These are phyloP conservation scores for Meta bourneti DNA, from an alignment of 2,888 invertebrate species.

Conservation along the genomic window DNA sequence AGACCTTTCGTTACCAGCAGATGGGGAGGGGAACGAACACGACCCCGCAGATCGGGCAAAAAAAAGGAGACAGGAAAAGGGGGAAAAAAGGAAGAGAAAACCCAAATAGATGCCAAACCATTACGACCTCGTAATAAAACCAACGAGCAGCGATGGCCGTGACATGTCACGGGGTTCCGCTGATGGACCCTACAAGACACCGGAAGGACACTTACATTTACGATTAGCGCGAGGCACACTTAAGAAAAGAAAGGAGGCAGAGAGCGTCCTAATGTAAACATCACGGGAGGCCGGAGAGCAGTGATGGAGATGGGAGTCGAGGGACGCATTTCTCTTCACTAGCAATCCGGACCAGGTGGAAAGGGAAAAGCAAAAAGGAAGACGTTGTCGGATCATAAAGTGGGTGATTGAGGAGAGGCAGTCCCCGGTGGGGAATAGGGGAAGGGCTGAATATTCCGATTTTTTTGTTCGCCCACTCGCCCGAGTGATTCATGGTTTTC, in stretches of 20 bases:
- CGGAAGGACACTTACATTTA: conserved; percentile 63
- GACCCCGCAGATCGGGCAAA: neutral
- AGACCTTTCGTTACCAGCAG: neutral
- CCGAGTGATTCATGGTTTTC: conserved; percentile 5
- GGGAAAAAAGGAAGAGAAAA: neutral
- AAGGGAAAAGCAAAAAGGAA: conserved; percentile 14
- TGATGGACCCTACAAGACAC: conserved; percentile 52
- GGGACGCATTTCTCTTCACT: conserved; percentile 71
- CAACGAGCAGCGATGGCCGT: conserved; percentile 29
- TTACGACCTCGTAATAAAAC: conserved; percentile 51
- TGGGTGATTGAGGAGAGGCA: conserved; percentile 52
- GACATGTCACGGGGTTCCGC: conserved; percentile 46
- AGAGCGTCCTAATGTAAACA: conserved; percentile 62
- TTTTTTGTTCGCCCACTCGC: neutral
- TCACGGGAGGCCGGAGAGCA: conserved; percentile 21
- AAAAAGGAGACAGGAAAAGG: neutral
- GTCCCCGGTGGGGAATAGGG: conserved; percentile 30
- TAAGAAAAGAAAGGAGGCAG: neutral
- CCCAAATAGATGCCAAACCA: conserved; percentile 21
- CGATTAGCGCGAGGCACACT: conserved; percentile 56
- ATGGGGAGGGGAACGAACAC: neutral
- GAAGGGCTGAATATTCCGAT: conserved; percentile 6
- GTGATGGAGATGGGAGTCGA: conserved; percentile 53
- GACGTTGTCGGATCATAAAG: conserved; percentile 55
- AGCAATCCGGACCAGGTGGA: conserved; percentile 27